Base-by-base conservation (phyloP, 2,797 vertebrate genomes). In the Enteromius mattozi region DNA sequence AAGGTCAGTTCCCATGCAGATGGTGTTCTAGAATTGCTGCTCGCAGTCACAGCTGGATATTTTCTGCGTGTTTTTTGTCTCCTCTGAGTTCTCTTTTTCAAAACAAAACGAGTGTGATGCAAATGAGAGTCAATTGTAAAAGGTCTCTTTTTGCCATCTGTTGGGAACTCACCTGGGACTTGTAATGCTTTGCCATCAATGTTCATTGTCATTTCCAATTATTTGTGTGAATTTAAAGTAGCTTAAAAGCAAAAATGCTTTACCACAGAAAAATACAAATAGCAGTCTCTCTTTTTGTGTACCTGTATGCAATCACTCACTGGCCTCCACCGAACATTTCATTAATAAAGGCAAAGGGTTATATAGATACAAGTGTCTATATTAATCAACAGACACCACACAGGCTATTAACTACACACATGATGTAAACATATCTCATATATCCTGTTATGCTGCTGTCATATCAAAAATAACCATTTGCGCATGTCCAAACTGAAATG, bases 121-220 rank as follows among this genome's bases (percentile, higher is more conserved):
- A 87, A 86, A 87, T 88, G 80, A 84, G 84, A 85, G 83, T 71
- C 66, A 82, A 77, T 80, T 81, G 72, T 45, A 87, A 83, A 83
- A 65, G 68, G 42, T 72, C 83, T 88, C 76, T 83, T 74, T 89
- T 87, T 75, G 80, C 77, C 87, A 88, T 83, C 83, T 86, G 87
- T 81, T 80, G n/a, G 17, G 35, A 87, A 80, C 72, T 87, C 89
- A 88, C 89, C 80, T 82, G 90, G 75, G 81, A 86, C 80, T 35
- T 35, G 54, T 71, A 82, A 81, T 82, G 78, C 82, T 86, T 82
- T 81, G 54, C 63, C 72, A 86, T 84, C 77, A 27, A 42, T 54
- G 65, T 40, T 69, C 75, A 49, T 78, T 85, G 78, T 86, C 86
- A 86, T 90, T 88, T 86, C 71, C 83, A 83, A 77, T 86, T 85